A percentile compares a stretch with the other conserved stretches of the same genome.
phyloP scores from a whole-genome alignment of 2,888 invertebrate species.

The Hydrotaea cyrtoneurina region DNA sequence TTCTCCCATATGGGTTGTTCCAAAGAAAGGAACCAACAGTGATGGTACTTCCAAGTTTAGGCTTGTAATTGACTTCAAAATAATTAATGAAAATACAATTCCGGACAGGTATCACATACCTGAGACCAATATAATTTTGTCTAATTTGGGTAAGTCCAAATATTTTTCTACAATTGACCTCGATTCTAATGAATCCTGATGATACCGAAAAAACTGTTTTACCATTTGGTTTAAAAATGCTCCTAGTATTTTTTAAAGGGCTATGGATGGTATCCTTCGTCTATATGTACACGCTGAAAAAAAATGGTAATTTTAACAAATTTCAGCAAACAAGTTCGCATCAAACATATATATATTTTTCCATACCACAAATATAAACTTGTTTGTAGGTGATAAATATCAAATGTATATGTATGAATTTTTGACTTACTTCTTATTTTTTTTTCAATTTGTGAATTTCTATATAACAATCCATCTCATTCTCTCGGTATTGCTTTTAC shows the following conservation, averaged over 20 bases:
- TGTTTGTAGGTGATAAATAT: too few relatives aligned
- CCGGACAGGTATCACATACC: constrained; percentile 55
- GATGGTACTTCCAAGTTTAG: constrained; percentile 45
- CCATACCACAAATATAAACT: too few relatives aligned
- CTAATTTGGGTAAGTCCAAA: constrained; percentile 49
- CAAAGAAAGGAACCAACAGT: constrained; percentile 47
- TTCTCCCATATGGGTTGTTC: too few relatives aligned
- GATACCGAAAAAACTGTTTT: constrained; percentile 66
- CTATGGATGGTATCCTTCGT: constrained; percentile 58
- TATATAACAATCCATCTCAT: too few relatives aligned
- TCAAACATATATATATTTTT: too few relatives aligned
- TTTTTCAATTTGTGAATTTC: too few relatives aligned
- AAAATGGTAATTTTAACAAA: too few relatives aligned
- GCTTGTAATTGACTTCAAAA: constrained; percentile 59
- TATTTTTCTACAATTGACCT: constrained; percentile 60
- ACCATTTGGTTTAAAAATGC: constrained; percentile 63
- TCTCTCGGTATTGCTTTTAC: too few relatives aligned
- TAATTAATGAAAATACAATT: constrained; percentile 57
- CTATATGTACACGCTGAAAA: too few relatives aligned
- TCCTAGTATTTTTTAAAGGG: constrained; percentile 60
- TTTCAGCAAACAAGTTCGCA: too few relatives aligned
- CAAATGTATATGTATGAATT: too few relatives aligned
- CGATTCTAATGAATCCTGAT: constrained; percentile 54
- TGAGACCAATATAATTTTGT: constrained; percentile 53
- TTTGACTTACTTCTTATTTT: too few relatives aligned